Percentiles rank a stretch among this genome's conserved stretches.
Conservation (phyloP, 2,888 invertebrate genomes). For the Eudasyphora cyanicolor region DNA sequence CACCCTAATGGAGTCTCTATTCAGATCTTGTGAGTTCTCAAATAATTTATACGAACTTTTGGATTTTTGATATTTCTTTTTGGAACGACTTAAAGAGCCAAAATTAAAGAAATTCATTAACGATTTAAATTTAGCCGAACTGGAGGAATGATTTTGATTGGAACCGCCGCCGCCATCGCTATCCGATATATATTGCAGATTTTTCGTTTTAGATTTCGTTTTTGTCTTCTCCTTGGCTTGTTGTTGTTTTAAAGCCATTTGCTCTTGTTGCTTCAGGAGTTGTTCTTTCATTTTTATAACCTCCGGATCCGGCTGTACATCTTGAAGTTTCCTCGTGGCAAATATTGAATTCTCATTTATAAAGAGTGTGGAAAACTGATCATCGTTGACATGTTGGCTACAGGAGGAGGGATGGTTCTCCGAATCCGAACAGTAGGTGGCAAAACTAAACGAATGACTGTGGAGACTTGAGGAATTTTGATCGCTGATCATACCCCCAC, state of each 20-base stretch:
- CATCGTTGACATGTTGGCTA: constrained; percentile 26
- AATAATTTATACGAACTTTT: constrained; percentile 73
- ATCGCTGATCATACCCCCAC: neutral
- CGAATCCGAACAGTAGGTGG: constrained; percentile 70
- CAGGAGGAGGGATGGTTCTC: constrained; percentile 40
- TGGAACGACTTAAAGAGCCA: constrained; percentile 71
- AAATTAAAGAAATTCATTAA: constrained; percentile 68
- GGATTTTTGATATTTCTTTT: constrained; percentile 75
- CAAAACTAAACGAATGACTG: constrained; percentile 73
- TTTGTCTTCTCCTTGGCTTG: constrained; percentile 66
- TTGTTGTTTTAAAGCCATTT: constrained; percentile 59
- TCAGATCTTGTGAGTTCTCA: constrained; percentile 70
- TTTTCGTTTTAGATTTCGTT: constrained; percentile 48
- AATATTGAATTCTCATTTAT: constrained; percentile 72
- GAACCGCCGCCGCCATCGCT: neutral
- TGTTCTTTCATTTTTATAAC: constrained; percentile 75
- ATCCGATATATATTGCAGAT: neutral
- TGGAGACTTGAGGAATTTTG: constrained; percentile 46
- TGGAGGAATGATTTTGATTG: constrained; percentile 57
- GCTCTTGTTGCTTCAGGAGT: constrained; percentile 67
- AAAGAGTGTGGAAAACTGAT: constrained; percentile 45
- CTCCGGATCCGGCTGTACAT: constrained; percentile 77
- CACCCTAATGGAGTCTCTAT: constrained; percentile 61
- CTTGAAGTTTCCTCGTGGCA: constrained; percentile 74
- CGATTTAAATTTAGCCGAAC: constrained; percentile 67